Percentiles rank a stretch among this genome's conserved stretches.
Conservation (phyloP, 2,888 invertebrate genomes). For the Caradrina clavipalpis region DNA sequence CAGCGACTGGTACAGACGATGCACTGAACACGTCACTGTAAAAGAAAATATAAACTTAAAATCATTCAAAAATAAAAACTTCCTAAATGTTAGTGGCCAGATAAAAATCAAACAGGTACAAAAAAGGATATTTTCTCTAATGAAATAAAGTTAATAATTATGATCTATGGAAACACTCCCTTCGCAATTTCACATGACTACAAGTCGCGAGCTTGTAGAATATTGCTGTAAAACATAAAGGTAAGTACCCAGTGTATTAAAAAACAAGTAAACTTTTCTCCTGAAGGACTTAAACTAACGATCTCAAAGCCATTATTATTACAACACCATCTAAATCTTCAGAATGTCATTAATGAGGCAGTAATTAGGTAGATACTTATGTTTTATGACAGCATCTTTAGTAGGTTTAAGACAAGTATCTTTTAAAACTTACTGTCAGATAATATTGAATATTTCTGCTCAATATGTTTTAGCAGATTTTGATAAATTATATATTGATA, state of each 20-base stretch:
- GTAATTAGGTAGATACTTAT: background rate
- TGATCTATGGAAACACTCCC: no score
- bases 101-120: no score
- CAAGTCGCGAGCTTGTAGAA: background rate
- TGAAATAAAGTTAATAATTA: no score
- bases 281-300: background rate
- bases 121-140: no score
- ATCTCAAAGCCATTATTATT: background rate
- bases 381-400: conserved; percentile 6
- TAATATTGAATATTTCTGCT: no score
- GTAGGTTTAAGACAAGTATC: background rate
- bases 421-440: conserved; percentile 16
- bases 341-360: conserved; percentile 15
- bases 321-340: conserved; percentile 1
- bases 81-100: no score
- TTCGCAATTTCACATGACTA: no score
- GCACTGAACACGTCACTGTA: conserved; percentile 79
- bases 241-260: no score
- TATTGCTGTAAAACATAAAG: background rate
- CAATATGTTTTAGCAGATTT: no score
- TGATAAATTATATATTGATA: no score
- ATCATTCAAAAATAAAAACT: no score
- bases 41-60: conserved; percentile 36
- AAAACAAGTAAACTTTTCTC: background rate
- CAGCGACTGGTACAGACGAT: conserved; percentile 75